Percentiles rank a stretch among this genome's conserved stretches.
Conservation (phyloP, 2,113 vertebrate species). For the Piprites chloris region DNA sequence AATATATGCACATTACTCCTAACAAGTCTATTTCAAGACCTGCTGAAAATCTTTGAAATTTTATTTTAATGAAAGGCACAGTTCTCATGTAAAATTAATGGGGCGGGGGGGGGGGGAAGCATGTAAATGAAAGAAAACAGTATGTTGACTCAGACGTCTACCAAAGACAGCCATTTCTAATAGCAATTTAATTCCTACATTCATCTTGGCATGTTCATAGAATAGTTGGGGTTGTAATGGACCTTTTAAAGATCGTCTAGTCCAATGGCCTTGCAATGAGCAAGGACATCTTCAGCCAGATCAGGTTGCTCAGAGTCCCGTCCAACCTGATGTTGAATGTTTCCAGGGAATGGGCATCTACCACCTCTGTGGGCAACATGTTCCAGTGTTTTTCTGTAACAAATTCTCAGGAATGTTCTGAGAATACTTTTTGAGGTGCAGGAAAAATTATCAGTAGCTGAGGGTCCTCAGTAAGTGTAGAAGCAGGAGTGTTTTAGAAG, state of each 20-base stretch:
- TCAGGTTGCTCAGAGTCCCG: not conserved
- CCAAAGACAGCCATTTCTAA: not conserved
- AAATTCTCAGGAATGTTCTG: not conserved
- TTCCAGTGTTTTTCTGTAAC: not conserved
- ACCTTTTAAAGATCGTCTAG: not conserved
- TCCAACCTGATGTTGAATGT: not conserved
- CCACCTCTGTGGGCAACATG: not conserved
- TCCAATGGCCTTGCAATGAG: not conserved
- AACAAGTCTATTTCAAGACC: not conserved
- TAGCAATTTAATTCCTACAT: not conserved
- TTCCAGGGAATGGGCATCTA: not conserved
- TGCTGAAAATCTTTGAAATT: not conserved
- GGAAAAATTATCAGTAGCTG: not conserved
- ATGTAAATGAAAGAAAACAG: not conserved
- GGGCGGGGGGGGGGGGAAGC: rapidly evolving
- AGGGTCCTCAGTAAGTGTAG: not conserved
- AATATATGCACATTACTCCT: not conserved
- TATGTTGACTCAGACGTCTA: not conserved
- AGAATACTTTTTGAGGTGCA: not conserved
- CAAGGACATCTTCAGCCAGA: not conserved
- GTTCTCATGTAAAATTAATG: not conserved
- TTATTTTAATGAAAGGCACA: not conserved
- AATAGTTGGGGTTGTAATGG: not conserved
- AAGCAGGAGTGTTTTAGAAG: not conserved
- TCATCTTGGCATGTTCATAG: not conserved